phyloP scores from a whole-genome alignment of 2,888 invertebrate species.

The Leucophenga maculata region DNA sequence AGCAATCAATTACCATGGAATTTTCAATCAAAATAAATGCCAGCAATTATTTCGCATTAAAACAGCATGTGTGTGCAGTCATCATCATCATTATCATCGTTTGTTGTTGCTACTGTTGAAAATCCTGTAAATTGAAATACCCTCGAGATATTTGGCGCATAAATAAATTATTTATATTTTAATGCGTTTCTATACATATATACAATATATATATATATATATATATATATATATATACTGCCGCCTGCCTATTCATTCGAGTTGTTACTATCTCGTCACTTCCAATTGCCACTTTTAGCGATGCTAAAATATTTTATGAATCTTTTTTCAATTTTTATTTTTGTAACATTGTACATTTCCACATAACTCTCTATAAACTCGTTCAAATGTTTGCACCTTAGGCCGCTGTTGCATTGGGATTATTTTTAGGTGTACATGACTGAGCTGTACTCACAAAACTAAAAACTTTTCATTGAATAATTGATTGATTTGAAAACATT shows the following conservation, averaged over 20 bases:
- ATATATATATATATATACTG: not conserved
- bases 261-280: not conserved
- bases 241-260: not conserved
- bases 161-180: constrained; percentile 39
- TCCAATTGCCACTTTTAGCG: not conserved
- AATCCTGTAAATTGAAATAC: constrained; percentile 38
- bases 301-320: not conserved
- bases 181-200: constrained; percentile 30
- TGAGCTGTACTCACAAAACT: not conserved
- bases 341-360: not conserved
- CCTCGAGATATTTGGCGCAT: constrained; percentile 29
- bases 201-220: not conserved
- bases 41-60: constrained; percentile 41
- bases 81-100: not conserved
- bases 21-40: constrained; percentile 50
- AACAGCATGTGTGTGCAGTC: not conserved
- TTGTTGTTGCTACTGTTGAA: constrained; percentile 7
- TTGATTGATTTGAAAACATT: constrained; percentile 11
- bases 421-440: too few species aligned
- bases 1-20: constrained; percentile 46
- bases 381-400: not conserved
- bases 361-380: not conserved
- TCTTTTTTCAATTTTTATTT: not conserved
- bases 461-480: constrained; percentile 17
- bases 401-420: not conserved